Evolutionary conservation across 1,140 invertebrate species (phyloP).

Genomic region (Odontomachus brunneus): DNA sequence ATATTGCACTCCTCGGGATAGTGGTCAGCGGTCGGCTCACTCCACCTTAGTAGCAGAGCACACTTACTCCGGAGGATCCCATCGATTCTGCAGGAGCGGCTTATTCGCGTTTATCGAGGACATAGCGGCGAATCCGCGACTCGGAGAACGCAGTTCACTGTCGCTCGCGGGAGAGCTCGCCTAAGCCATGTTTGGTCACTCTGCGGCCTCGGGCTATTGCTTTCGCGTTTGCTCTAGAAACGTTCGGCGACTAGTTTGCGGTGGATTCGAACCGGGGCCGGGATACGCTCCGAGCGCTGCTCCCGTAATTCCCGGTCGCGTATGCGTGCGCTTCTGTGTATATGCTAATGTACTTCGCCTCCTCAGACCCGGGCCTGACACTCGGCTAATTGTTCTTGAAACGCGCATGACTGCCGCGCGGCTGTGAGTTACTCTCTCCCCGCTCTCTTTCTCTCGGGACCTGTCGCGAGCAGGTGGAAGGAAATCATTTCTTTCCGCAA

Average conservation of each 20-base stretch:
- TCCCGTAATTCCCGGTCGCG: not conserved
- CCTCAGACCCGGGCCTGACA: constrained; percentile 27
- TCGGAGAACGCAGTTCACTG: not conserved
- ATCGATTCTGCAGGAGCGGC: constrained; percentile 1
- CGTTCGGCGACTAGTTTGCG: constrained; percentile 46
- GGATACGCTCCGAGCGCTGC: constrained; percentile 34
- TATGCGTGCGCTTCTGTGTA: constrained; percentile 18
- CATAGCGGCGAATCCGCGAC: constrained; percentile 11
- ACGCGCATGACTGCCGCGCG: constrained; percentile 33
- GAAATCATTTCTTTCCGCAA: constrained; percentile 11
- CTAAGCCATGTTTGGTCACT: constrained; percentile 67
- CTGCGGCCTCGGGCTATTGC: constrained; percentile 24
- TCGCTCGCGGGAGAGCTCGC: constrained; percentile 28
- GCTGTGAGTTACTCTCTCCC: constrained; percentile 3
- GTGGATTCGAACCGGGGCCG: constrained; percentile 29
- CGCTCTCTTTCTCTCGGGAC: not conserved
- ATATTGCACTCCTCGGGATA: too few species aligned
- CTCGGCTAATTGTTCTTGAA: constrained; percentile 47
- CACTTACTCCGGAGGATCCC: too few species aligned
- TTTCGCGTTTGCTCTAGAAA: constrained; percentile 63
- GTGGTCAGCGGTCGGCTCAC: too few species aligned
- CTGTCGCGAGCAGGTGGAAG: constrained; percentile 30
- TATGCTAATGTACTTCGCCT: constrained; percentile 36
- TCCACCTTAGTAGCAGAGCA: not conserved
- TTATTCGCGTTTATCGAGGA: constrained; percentile 26